Evolutionary conservation across 2,113 vertebrate genomes (phyloP).

Genomic region (Nematolebias whitei): DNA sequence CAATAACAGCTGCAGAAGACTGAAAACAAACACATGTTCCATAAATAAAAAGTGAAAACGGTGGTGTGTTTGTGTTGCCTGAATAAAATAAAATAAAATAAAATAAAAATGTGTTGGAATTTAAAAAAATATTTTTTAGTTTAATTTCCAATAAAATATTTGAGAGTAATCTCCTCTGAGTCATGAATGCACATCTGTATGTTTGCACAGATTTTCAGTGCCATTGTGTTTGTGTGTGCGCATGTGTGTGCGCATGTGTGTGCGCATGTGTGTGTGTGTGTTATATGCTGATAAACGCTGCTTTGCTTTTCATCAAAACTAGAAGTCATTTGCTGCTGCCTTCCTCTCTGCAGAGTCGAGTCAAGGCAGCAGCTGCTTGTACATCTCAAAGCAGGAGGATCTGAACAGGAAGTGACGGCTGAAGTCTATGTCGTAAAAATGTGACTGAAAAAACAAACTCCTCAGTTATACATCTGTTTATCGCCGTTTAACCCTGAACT

Average conservation of each 20-base stretch:
- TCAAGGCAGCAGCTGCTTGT: constrained; percentile 9
- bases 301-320: constrained; percentile 16
- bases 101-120: too few relatives aligned
- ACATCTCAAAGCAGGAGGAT: not conserved
- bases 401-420: not conserved
- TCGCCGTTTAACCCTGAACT: too few relatives aligned
- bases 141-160: not conserved
- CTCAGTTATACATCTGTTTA: not conserved
- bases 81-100: too few relatives aligned
- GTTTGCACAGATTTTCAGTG: too few relatives aligned
- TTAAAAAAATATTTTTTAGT: too few relatives aligned
- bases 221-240: too few relatives aligned
- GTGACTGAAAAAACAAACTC: constrained; percentile 1
- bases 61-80: too few relatives aligned
- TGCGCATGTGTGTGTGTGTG: too few relatives aligned
- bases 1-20: too few relatives aligned
- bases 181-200: not conserved
- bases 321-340: constrained; percentile 9
- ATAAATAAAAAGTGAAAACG: too few relatives aligned
- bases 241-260: too few relatives aligned
- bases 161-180: not conserved
- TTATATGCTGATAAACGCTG: constrained; percentile 37
- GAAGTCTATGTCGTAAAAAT: not conserved
- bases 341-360: constrained; percentile 5
- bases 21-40: too few relatives aligned